Percentiles rank a stretch among this genome's conserved stretches.
phyloP scores from a whole-genome alignment of 2,797 vertebrate genomes.

The Etheostoma perlongum region DNA sequence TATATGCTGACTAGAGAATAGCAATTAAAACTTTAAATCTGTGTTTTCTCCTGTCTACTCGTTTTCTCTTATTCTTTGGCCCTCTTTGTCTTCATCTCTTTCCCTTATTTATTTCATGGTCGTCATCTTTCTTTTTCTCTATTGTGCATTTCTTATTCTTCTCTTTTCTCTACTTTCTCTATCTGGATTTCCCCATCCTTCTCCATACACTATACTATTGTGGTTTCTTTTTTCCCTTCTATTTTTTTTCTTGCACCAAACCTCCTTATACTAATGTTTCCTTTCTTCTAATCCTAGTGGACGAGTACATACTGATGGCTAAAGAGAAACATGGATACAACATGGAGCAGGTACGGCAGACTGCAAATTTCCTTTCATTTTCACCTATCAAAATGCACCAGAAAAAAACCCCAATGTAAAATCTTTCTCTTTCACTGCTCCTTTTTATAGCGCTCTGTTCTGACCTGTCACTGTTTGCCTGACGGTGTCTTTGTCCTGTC shows the following conservation, averaged over 20 bases:
- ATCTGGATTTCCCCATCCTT: not conserved
- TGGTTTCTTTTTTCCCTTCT: not conserved
- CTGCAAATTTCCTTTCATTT: not conserved
- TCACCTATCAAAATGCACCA: not conserved
- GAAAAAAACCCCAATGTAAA: not conserved
- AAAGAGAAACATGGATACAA: constrained; percentile 97
- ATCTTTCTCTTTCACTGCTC: not conserved
- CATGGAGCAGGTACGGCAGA: constrained; percentile 89
- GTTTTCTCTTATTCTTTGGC: not conserved
- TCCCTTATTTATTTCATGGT: not conserved
- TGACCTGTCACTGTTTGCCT: not conserved
- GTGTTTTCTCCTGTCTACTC: not conserved
- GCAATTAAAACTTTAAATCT: constrained; percentile 9
- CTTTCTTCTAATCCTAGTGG: constrained; percentile 82
- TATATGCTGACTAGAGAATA: constrained; percentile 11
- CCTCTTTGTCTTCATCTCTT: not conserved
- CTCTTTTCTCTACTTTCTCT: not conserved
- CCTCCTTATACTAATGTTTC: not conserved
- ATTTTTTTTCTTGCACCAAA: not conserved
- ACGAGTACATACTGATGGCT: constrained; percentile 94
- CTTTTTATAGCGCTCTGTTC: not conserved
- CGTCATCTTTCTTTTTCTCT: not conserved
- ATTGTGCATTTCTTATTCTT: not conserved
- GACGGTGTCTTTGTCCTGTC: not conserved
- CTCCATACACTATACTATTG: not conserved